Evolutionary conservation across 1,140 invertebrate genomes (phyloP).

Genomic region (Ceratina japonica): DNA sequence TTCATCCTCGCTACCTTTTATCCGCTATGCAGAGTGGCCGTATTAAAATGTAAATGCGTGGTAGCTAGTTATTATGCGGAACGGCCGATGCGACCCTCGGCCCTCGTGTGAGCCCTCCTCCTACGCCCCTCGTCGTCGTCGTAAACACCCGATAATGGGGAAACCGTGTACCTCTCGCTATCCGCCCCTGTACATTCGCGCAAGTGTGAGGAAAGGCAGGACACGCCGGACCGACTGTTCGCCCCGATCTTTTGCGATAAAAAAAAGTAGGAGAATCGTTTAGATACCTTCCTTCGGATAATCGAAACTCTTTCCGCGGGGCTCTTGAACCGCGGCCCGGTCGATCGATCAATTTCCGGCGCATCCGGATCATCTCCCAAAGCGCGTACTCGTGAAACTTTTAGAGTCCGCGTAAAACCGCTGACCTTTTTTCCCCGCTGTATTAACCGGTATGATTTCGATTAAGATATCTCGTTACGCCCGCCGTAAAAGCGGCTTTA

Average conservation of each 20-base stretch:
- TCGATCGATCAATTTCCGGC: conserved; percentile 24
- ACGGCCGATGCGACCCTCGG: conserved; percentile 62
- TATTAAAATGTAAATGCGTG: conserved; percentile 72
- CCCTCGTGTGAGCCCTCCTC: conserved; percentile 53
- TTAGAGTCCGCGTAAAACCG: conserved; percentile 20
- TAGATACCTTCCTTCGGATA: too few species aligned
- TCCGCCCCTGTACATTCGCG: conserved; percentile 44
- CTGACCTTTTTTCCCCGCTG: neutral
- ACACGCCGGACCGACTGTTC: neutral
- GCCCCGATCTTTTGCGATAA: too few species aligned
- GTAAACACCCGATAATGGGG: conserved; percentile 71
- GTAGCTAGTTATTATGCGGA: conserved; percentile 70
- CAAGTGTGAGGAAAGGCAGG: conserved; percentile 20
- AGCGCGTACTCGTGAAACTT: conserved; percentile 5
- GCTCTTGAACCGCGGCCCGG: neutral
- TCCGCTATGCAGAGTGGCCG: conserved; percentile 65
- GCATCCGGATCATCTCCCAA: conserved; percentile 1
- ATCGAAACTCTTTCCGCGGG: neutral
- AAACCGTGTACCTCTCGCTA: conserved; percentile 66
- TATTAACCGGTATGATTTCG: conserved; percentile 36
- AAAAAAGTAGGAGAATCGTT: too few species aligned
- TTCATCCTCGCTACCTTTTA: conserved; percentile 59
- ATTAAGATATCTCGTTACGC: conserved; percentile 39
- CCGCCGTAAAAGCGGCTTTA: conserved; percentile 5
- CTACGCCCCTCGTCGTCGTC: conserved; percentile 53